Conservation (phyloP, 1,140 invertebrate genomes). For the Aleiodes sp. region DNA sequence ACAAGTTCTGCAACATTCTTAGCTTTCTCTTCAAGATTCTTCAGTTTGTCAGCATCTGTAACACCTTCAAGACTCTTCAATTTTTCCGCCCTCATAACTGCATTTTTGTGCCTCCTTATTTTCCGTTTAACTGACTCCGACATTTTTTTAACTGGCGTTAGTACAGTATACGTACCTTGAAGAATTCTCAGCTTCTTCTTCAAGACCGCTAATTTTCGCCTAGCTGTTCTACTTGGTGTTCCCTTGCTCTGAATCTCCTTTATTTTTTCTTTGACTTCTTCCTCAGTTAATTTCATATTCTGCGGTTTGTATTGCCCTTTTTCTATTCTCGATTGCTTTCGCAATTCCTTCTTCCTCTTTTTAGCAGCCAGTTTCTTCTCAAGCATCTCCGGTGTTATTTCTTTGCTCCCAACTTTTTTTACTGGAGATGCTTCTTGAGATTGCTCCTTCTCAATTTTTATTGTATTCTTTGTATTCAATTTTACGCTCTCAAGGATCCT, state of each 20-base stretch:
- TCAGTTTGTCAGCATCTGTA: constrained; percentile 44
- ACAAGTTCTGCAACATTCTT: not conserved
- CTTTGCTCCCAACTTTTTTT: not conserved
- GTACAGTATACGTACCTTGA: constrained; percentile 22
- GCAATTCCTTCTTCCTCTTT: constrained; percentile 20
- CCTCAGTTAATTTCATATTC: constrained; percentile 31
- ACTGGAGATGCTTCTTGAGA: not conserved
- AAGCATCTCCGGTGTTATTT: not conserved
- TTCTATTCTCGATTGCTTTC: not conserved
- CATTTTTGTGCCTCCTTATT: not conserved
- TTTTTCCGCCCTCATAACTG: not conserved
- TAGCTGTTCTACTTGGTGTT: constrained; percentile 44
- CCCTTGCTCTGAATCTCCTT: constrained; percentile 37
- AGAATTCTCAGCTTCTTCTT: constrained; percentile 38
- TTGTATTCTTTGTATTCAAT: too few relatives aligned
- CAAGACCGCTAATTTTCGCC: constrained; percentile 38
- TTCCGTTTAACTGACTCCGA: not conserved
- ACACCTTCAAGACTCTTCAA: not conserved
- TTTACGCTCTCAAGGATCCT: too few relatives aligned
- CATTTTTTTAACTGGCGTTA: not conserved
- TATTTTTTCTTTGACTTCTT: constrained; percentile 45
- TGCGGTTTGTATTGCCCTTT: constrained; percentile 20
- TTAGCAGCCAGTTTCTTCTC: not conserved
- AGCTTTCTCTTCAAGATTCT: constrained; percentile 44
- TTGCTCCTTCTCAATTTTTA: not conserved